Evolutionary conservation across 2,113 vertebrate species (phyloP).

Genomic region (Tretioscincus oriximinensis): DNA sequence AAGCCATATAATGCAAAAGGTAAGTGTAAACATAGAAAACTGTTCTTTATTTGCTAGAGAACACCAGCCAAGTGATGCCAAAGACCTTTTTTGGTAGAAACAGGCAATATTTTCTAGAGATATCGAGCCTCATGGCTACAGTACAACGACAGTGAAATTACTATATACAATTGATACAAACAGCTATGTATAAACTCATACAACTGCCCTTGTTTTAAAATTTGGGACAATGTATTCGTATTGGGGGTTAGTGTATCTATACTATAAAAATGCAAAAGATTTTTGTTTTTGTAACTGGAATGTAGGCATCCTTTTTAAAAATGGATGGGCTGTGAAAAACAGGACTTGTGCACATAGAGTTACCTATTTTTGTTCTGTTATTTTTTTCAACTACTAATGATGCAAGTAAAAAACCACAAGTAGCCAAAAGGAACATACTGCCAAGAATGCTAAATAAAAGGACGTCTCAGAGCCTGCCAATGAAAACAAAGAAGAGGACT

Average conservation of each 20-base stretch:
- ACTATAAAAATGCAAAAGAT: background rate
- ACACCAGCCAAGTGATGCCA: too few species aligned
- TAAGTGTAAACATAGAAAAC: background rate
- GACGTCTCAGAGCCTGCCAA: background rate
- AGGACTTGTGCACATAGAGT: background rate
- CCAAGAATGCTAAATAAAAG: constrained; percentile 21
- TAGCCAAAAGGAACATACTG: background rate
- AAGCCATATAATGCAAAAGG: too few species aligned
- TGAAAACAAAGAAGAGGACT: background rate
- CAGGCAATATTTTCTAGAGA: background rate
- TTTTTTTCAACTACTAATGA: background rate
- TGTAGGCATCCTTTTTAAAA: background rate
- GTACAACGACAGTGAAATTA: background rate
- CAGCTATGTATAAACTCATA: background rate
- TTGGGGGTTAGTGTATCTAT: background rate
- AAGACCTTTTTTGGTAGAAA: background rate
- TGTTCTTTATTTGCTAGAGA: background rate
- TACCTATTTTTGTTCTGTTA: background rate
- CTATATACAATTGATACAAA: background rate
- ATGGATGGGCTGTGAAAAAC: background rate
- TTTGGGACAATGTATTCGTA: background rate
- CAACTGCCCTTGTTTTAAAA: background rate
- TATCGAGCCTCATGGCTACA: background rate
- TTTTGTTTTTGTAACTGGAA: background rate
- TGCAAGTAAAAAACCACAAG: background rate